Evolutionary conservation across 2,888 invertebrate species (phyloP).

Genomic region (Ormyrus rosae): DNA sequence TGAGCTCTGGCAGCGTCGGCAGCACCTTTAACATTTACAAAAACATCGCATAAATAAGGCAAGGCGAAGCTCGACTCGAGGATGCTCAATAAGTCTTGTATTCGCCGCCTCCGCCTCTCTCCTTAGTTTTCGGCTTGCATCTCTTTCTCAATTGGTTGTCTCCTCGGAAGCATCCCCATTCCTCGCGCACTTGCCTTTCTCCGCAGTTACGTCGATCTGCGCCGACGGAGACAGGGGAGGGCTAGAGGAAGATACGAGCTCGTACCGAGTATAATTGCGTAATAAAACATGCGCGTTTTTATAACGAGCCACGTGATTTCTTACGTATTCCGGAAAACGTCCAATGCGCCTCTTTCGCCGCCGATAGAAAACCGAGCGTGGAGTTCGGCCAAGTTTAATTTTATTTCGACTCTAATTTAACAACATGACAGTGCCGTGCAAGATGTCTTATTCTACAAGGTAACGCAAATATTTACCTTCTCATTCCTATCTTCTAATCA

Average conservation of each 20-base stretch:
- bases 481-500: background rate
- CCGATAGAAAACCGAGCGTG: background rate
- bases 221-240: background rate
- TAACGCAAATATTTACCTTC: background rate
- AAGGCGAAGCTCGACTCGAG: constrained; percentile 3
- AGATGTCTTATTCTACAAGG: too few species aligned
- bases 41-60: constrained; percentile 30
- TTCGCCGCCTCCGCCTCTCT: constrained; percentile 12
- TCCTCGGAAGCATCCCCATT: constrained; percentile 20
- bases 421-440: background rate
- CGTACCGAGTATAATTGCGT: constrained; percentile 37
- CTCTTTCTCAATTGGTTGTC: constrained; percentile 24
- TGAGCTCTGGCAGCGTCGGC: background rate
- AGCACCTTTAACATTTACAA: constrained; percentile 22
- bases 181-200: constrained; percentile 36
- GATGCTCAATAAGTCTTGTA: constrained; percentile 8
- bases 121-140: background rate
- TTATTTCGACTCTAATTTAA: constrained; percentile 22
- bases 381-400: background rate
- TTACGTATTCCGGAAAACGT: constrained; percentile 15
- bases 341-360: background rate
- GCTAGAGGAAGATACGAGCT: constrained; percentile 1
- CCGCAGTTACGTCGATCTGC: constrained; percentile 43
- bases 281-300: constrained; percentile 47
- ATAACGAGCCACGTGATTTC: constrained; percentile 36